These are phyloP conservation scores for Gymnoscopelus microlampas DNA, from an alignment of 2,797 vertebrate species.

Conservation along the genomic window DNA sequence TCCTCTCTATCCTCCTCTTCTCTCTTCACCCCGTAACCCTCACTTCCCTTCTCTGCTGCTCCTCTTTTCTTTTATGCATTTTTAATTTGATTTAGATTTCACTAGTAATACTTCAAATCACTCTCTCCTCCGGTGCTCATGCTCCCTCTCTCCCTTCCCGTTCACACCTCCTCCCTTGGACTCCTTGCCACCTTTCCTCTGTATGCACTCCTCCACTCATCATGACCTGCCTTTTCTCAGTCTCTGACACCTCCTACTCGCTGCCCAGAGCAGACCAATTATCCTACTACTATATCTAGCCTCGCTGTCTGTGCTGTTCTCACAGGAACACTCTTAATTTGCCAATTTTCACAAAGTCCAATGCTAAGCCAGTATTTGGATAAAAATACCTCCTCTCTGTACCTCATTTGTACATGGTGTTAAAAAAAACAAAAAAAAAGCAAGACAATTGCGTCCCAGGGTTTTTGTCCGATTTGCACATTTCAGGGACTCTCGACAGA, in stretches of 20 bases:
- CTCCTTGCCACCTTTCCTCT: conserved; percentile 9
- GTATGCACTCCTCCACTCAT: conserved; percentile 6
- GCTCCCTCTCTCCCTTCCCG: not conserved
- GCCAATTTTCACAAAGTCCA: conserved; percentile 23
- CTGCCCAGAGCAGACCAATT: conserved; percentile 36
- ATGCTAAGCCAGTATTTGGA: conserved; percentile 49
- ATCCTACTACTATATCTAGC: conserved; percentile 25
- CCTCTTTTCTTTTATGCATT: conserved; percentile 4
- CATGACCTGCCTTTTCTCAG: not conserved
- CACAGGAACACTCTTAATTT: conserved; percentile 40
- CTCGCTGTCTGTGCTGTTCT: conserved; percentile 22
- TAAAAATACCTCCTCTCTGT: conserved; percentile 14
- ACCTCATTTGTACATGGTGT: too few species aligned
- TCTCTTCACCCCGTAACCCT: conserved; percentile 9
- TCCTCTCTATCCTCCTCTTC: not conserved
- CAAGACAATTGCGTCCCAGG: conserved; percentile 54
- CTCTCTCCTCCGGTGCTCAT: conserved; percentile 1
- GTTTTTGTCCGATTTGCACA: conserved; percentile 46
- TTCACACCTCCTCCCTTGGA: too few species aligned
- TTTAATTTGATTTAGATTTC: too few species aligned
- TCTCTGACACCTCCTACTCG: not conserved
- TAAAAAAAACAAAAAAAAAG: conserved; percentile 25
- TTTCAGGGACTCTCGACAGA: conserved; percentile 47
- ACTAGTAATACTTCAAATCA: not conserved
- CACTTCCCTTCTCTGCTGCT: not conserved